phyloP scores from a whole-genome alignment of 2,113 vertebrate species.

The Fukomys damarensis region DNA sequence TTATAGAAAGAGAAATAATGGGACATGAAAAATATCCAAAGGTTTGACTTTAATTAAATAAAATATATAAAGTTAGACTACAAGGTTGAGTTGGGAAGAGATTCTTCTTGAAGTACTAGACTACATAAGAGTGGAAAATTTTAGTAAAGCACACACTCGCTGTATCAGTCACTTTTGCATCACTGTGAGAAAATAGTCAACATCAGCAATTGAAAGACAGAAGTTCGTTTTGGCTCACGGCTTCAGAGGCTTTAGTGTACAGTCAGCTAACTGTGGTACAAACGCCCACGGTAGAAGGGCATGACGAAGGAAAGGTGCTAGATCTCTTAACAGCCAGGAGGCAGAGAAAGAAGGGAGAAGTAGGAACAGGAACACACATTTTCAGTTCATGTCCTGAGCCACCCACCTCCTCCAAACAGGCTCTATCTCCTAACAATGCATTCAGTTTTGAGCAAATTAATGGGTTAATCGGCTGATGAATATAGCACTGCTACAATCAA shows the following conservation, averaged over 20 bases:
- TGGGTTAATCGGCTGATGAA: too few relatives aligned
- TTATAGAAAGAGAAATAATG: neutral
- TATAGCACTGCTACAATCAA: neutral
- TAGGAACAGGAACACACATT: neutral
- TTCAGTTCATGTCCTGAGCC: neutral
- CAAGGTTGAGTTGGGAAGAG: neutral
- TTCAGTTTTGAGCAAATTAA: too few relatives aligned
- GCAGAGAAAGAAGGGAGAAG: neutral
- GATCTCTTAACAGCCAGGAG: neutral
- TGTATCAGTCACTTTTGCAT: neutral
- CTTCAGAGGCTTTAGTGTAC: neutral
- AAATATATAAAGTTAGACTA: neutral
- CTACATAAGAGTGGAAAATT: neutral
- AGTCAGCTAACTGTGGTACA: neutral
- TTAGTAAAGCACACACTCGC: neutral
- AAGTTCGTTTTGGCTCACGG: neutral
- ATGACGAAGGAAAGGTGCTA: neutral
- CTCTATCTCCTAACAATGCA: too few relatives aligned
- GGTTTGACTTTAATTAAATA: neutral
- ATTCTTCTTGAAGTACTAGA: neutral
- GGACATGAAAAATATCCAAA: neutral
- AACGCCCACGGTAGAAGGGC: neutral
- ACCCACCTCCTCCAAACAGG: neutral
- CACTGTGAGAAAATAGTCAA: neutral
- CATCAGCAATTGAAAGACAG: neutral